These are phyloP conservation scores for Myotis yumanensis DNA, from an alignment of 2,113 vertebrate genomes.

Conservation along the genomic window DNA sequence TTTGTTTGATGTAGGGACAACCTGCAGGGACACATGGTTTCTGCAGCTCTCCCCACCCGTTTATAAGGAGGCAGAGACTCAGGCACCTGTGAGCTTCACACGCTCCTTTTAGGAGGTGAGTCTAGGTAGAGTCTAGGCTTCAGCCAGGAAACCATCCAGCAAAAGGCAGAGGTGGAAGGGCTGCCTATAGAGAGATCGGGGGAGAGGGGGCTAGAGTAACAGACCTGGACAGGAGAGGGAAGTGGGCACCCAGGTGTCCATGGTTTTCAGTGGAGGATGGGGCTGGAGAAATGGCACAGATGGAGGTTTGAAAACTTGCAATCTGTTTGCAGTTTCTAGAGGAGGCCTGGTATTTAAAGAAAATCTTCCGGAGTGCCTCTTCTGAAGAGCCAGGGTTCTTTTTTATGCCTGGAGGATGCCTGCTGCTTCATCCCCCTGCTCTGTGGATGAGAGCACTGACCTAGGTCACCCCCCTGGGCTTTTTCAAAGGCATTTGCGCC, in stretches of 20 bases:
- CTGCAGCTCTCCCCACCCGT: neutral
- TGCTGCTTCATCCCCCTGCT: neutral
- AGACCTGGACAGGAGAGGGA: neutral
- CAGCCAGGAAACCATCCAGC: neutral
- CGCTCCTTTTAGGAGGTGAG: neutral
- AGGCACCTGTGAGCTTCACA: neutral
- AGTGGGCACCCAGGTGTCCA: neutral
- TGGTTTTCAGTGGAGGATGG: neutral
- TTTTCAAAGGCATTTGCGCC: neutral
- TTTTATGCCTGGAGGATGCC: neutral
- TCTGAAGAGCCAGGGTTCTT: neutral
- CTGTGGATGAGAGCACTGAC: neutral
- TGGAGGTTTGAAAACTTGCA: neutral
- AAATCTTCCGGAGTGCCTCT: neutral
- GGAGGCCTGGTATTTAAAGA: slow-evolving; percentile 37
- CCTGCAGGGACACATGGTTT: neutral
- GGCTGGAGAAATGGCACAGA: neutral
- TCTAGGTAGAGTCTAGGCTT: neutral
- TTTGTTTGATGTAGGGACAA: neutral
- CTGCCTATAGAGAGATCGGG: neutral
- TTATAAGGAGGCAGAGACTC: neutral
- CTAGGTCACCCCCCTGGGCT: neutral
- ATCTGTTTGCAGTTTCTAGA: neutral
- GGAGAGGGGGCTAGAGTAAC: neutral
- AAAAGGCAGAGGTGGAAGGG: neutral